Evolutionary conservation across 1,140 invertebrate genomes (phyloP), one percentile per base, ranked within the genome.

Genomic region (Alviniconcha marisindica): DNA sequence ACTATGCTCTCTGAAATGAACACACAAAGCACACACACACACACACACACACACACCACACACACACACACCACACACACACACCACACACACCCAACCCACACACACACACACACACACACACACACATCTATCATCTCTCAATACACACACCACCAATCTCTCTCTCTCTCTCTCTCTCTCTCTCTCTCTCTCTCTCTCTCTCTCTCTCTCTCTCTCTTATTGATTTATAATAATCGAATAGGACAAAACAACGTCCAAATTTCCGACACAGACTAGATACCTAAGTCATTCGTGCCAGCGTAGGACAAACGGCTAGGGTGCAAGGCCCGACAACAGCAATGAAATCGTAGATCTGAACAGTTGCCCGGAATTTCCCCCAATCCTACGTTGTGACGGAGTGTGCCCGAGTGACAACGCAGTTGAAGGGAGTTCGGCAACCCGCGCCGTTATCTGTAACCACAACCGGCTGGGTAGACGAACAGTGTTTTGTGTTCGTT

Each of bases 161-260:
- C 48, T 48, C 40, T 78, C 31, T 28, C 31, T 78, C 76, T 78
- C 48, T 28, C 48, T 78, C 76, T 54, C 48, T 54, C 48, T 48
- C 76, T 78, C 48, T n/a, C 48, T 54, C 48, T 48, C 76, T 78
- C 48, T 14, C 4, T 1, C 5, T 38, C 48, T 12, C n/a, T 48
- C 76, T 77, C 40, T 42, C 40, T 77, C 36, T 77, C 40, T 42
- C 40, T 77, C 74, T 1, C 14, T 28, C 7, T 51, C 18, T 44
- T 51, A 40, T 78, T 24, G 14, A 28, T 48, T 15, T n/a, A 18
- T 15, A 40, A 24, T 21, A 40, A 77, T 5, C 24, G 5, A 77
- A 10, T n/a, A 10, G 40, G 12, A 40, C 40, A 77, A 38, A 40
- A 42, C 40, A n/a, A n/a, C 36, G n/a, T n/a, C 14, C 40, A 14